phyloP scores from a whole-genome alignment of 2,888 invertebrate species.

The Cetonia aurata region DNA sequence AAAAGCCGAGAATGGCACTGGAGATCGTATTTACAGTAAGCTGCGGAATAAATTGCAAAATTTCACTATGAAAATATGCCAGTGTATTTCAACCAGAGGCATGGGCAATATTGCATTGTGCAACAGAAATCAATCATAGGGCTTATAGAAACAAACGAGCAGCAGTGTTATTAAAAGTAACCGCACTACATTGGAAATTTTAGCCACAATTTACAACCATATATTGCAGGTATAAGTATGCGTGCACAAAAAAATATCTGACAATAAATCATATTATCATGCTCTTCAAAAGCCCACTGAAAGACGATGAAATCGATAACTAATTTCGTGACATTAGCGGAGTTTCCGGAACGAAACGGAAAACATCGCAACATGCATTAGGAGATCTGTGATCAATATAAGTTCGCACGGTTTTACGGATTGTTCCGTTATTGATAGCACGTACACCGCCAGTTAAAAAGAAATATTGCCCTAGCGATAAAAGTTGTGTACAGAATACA shows the following conservation, averaged over 20 bases:
- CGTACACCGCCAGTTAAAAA: slow-evolving; percentile 23
- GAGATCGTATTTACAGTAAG: too few species aligned
- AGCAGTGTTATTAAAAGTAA: too few species aligned
- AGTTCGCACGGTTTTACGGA: slow-evolving; percentile 21
- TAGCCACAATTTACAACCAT: too few species aligned
- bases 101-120: too few species aligned
- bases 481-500: slow-evolving; percentile 13
- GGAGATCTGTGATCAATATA: slow-evolving; percentile 19
- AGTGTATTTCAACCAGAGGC: too few species aligned
- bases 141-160: too few species aligned
- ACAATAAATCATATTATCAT: background rate
- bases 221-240: background rate
- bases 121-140: too few species aligned
- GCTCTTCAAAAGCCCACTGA: background rate
- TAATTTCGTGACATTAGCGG: slow-evolving; percentile 8
- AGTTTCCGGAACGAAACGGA: slow-evolving; percentile 1
- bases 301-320: background rate
- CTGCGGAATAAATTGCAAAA: too few species aligned
- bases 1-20: too few species aligned
- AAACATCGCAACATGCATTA: slow-evolving; percentile 19
- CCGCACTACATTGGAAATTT: too few species aligned
- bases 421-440: slow-evolving; percentile 22
- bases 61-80: too few species aligned
- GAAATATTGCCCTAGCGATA: background rate
- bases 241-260: background rate